Base-by-base conservation (phyloP, 2,888 invertebrate species). In the Drosophila recens region DNA sequence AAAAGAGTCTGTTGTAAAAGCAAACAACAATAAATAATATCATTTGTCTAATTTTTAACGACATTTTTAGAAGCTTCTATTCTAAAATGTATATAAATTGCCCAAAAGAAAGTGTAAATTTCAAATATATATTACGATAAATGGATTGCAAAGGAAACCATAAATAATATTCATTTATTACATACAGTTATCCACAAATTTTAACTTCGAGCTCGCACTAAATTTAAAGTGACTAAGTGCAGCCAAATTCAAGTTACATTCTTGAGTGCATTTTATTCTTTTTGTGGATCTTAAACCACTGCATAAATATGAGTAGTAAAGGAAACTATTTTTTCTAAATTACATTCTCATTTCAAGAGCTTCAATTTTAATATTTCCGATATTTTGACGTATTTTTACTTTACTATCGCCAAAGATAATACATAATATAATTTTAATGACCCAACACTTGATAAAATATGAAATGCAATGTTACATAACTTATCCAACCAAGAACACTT, bases 11-110 rank as follows among this genome's bases (percentile, higher is more conserved):
- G 46, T 58, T 58, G 58, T 58, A 59, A 59, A 33, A 51, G 38
- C 59, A 51, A 52, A 61, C 15, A 34, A 23, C 42, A 43, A 61
- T 61, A 61, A 61, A 61, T 61, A 40, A 40, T 40, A 33, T 40
- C 8, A 51, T 51, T 51, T 49, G 33, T 23, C 30, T 40, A 40
- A 36, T 34, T 57, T 36, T 57, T 20, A 57, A 57, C 34, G 20
- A 57, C 30, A 49, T 33, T 23, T 61, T 51, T n/a, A 11, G 6
- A 38, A 30, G 36, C 30, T 11, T 15, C 13, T 8, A 17, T 38
- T 5, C 27, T 13, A 27, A 15, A 45, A 38, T 27, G 4, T 4
- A 27, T 15, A 38, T 11, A 6, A 11, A 53, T 30, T 20, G 51
- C 20, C 20, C 20, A 20, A 20, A 13, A 13, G 34, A 33, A 34